A percentile compares a stretch with the other conserved stretches of the same genome.
These are phyloP conservation scores for Chymomyza fuscimana DNA, from an alignment of 2,888 invertebrate species.

Conservation along the genomic window DNA sequence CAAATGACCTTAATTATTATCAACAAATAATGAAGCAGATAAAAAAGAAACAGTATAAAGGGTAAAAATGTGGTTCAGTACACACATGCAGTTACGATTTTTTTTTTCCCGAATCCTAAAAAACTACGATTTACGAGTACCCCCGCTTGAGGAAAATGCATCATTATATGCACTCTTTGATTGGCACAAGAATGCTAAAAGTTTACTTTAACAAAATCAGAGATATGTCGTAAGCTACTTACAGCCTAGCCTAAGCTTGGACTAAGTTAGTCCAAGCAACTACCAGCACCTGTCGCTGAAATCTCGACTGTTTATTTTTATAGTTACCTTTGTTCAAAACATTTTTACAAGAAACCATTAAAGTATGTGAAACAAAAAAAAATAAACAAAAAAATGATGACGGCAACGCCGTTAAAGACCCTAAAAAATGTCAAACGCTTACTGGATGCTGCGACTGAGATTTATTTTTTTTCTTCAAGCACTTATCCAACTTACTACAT, in stretches of 20 bases:
- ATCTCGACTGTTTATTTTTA: neutral
- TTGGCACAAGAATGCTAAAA: constrained; percentile 79
- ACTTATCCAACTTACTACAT: neutral
- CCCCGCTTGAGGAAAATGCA: neutral
- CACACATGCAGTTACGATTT: too few relatives aligned
- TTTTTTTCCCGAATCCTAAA: neutral
- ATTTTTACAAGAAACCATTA: constrained; percentile 71
- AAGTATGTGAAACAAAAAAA: constrained; percentile 45
- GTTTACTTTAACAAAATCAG: constrained; percentile 78
- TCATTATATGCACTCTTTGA: constrained; percentile 37
- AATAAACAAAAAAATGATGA: constrained; percentile 19
- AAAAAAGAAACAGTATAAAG: neutral
- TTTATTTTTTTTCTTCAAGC: constrained; percentile 7
- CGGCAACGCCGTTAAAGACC: constrained; percentile 69
- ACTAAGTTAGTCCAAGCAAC: neutral
- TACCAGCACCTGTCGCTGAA: neutral
- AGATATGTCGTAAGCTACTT: constrained; percentile 53
- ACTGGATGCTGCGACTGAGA: constrained; percentile 51
- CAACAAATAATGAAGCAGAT: constrained; percentile 58
- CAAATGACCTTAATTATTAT: constrained; percentile 75
- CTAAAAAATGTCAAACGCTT: constrained; percentile 68
- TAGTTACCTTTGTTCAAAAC: neutral
- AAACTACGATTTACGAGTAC: constrained; percentile 8
- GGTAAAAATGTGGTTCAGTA: neutral
- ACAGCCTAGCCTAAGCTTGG: too few relatives aligned